Conservation (phyloP, 2,113 vertebrate genomes). For the Peromyscus californicus region DNA sequence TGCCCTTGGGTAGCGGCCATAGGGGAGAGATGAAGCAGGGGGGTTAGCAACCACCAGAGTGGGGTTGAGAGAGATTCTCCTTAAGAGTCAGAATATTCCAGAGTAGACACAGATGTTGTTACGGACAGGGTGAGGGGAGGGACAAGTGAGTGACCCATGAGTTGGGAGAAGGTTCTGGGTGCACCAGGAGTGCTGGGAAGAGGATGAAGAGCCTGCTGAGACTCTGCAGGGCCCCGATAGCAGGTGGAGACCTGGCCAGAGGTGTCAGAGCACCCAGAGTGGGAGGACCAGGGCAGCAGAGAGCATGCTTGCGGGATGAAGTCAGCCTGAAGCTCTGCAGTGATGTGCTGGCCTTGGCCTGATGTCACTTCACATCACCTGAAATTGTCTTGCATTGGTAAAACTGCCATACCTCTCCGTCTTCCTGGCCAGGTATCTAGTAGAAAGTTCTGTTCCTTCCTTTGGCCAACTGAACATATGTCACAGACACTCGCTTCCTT, state of each 20-base stretch:
- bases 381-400: background rate
- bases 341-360: fast-evolving
- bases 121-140: background rate
- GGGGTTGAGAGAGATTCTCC: background rate
- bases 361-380: background rate
- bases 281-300: background rate
- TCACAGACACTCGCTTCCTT: background rate
- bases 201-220: background rate
- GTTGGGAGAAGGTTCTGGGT: background rate
- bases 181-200: background rate
- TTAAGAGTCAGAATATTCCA: background rate
- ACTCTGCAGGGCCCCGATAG: background rate
- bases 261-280: background rate
- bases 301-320: background rate
- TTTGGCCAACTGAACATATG: background rate
- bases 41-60: too few relatives aligned
- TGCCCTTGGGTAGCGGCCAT: background rate
- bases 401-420: background rate
- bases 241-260: background rate
- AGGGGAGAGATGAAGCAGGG: background rate
- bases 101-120: background rate
- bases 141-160: background rate
- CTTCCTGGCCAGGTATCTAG: background rate
- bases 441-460: background rate
- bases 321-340: background rate